A percentile compares a stretch with the other conserved stretches of the same genome.
Conservation (phyloP, 2,797 vertebrate genomes). For the Muscicapa striata region DNA sequence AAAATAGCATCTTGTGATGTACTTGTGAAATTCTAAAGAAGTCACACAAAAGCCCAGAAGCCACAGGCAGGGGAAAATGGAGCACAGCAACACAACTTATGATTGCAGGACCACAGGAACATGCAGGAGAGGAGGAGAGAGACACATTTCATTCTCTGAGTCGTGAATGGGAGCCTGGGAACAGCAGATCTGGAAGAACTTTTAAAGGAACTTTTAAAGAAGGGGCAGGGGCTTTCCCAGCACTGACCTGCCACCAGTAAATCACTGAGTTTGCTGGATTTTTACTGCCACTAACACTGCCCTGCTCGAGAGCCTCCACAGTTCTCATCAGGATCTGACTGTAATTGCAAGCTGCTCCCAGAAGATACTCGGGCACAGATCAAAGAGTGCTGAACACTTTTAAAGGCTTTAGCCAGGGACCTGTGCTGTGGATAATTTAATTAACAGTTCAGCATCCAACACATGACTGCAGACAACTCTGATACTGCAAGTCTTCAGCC, state of each 20-base stretch:
- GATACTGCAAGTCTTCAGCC: constrained; percentile 1
- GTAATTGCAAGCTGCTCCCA: constrained; percentile 54
- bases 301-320: neutral
- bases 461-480: constrained; percentile 24
- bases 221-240: neutral
- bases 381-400: constrained; percentile 32
- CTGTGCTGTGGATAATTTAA: constrained; percentile 64
- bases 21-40: constrained; percentile 66
- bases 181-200: neutral
- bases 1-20: constrained; percentile 66
- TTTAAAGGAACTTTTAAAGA: constrained; percentile 1
- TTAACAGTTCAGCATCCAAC: constrained; percentile 60
- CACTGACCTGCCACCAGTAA: neutral
- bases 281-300: neutral
- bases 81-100: constrained; percentile 34
- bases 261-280: neutral
- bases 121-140: neutral
- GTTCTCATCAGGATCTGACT: neutral
- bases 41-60: constrained; percentile 55
- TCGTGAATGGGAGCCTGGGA: constrained; percentile 24
- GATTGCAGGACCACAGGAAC: constrained; percentile 35
- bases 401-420: constrained; percentile 40
- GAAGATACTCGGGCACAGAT: constrained; percentile 52
- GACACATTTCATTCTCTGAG: neutral
- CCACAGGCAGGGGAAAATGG: constrained; percentile 53